Evolutionary conservation across 2,888 invertebrate genomes (phyloP).

Genomic region (Aporophyla nigra): DNA sequence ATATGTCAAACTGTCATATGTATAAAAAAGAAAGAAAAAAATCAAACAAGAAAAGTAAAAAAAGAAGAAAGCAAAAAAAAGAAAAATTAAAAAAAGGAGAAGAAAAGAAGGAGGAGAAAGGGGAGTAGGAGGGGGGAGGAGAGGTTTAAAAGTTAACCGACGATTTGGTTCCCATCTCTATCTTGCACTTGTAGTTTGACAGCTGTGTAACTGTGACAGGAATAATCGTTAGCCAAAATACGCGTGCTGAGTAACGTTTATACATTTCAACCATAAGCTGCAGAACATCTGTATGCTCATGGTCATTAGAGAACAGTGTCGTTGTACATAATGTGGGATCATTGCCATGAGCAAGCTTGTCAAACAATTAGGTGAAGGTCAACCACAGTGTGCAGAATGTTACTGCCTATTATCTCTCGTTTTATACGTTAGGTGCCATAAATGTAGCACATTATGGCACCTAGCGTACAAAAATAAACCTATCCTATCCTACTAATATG

Average conservation of each 20-base stretch:
- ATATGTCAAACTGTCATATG: too few relatives aligned
- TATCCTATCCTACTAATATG: background rate
- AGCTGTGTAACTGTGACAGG: background rate
- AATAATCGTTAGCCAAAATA: background rate
- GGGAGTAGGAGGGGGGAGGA: too few relatives aligned
- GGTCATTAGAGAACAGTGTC: slow-evolving; percentile 1
- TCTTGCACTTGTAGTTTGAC: background rate
- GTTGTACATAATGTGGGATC: background rate
- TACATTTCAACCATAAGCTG: background rate
- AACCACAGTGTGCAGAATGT: background rate
- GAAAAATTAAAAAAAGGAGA: too few relatives aligned
- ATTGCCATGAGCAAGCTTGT: background rate
- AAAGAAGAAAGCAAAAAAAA: too few relatives aligned
- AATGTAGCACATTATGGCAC: background rate
- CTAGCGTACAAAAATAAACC: background rate
- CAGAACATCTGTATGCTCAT: background rate
- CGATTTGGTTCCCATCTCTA: background rate
- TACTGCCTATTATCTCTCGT: background rate
- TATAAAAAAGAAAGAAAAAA: too few relatives aligned
- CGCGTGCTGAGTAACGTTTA: background rate
- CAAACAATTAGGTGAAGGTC: background rate
- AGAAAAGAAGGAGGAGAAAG: too few relatives aligned
- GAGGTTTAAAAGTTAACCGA: too few relatives aligned
- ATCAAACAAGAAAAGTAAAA: too few relatives aligned
- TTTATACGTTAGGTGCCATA: too few relatives aligned